Conservation (phyloP, 2,888 invertebrate species). For the Chymomyza amoena region DNA sequence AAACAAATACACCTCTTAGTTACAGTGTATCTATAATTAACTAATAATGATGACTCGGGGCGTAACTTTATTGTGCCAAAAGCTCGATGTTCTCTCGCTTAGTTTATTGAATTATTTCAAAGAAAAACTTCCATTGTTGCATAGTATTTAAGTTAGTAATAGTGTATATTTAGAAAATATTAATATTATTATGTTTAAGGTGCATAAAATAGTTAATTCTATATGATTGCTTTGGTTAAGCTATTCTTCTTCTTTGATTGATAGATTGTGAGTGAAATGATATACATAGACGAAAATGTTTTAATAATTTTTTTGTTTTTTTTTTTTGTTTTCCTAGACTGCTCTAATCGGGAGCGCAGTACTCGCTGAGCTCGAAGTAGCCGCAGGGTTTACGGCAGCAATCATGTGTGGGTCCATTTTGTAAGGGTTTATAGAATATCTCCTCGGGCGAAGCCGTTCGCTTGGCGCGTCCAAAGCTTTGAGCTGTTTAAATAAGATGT, state of each 20-base stretch:
- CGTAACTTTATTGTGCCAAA: not conserved
- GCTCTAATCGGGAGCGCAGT: slow-evolving; percentile 60
- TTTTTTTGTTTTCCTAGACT: not conserved
- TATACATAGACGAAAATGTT: not conserved
- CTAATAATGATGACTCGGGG: not conserved
- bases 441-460: slow-evolving; percentile 14
- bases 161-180: slow-evolving; percentile 31
- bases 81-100: slow-evolving; percentile 20
- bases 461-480: slow-evolving; percentile 41
- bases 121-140: slow-evolving; percentile 53
- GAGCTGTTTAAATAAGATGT: slow-evolving; percentile 40
- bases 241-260: not conserved
- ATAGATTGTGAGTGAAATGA: not conserved
- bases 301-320: not conserved
- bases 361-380: slow-evolving; percentile 65
- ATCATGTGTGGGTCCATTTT: slow-evolving; percentile 68
- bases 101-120: slow-evolving; percentile 38
- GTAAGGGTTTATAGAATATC: slow-evolving; percentile 55
- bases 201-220: not conserved
- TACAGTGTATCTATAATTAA: too few species aligned
- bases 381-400: slow-evolving; percentile 74
- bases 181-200: too few species aligned
- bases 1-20: too few species aligned
- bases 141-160: slow-evolving; percentile 59
- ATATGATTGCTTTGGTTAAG: not conserved